A percentile compares a stretch with the other conserved stretches of the same genome.
Conservation (phyloP, 1,140 invertebrate species). For the Caenorhabditis latens region DNA sequence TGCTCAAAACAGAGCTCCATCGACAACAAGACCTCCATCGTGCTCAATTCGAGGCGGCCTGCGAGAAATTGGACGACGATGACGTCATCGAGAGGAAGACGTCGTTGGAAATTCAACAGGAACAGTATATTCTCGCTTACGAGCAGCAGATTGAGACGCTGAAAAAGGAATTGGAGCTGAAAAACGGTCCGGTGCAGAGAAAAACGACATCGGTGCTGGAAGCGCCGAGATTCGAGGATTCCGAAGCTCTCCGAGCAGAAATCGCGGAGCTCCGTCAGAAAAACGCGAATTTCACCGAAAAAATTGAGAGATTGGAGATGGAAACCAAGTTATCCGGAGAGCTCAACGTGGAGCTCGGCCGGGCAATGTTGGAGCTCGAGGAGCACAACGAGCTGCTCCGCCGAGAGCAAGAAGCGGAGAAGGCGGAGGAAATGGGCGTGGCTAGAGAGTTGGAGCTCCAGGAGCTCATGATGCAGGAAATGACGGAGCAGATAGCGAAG, state of each 20-base stretch:
- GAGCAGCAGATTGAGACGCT: constrained; percentile 37
- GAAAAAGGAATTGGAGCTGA: neutral
- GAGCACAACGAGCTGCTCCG: constrained; percentile 29
- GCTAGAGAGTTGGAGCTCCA: neutral
- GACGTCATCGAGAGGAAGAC: constrained; percentile 3
- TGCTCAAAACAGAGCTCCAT: neutral
- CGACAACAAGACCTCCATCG: neutral
- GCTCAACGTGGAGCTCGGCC: constrained; percentile 56
- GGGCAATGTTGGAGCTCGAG: constrained; percentile 44
- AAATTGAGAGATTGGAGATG: constrained; percentile 52
- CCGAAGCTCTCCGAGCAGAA: neutral
- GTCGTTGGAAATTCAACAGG: constrained; percentile 48
- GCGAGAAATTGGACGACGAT: neutral
- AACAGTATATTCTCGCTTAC: constrained; percentile 54
- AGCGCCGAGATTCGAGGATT: neutral
- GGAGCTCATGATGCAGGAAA: neutral
- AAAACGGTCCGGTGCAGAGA: neutral
- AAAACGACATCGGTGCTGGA: constrained; percentile 13
- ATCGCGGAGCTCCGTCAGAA: neutral
- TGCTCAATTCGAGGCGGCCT: neutral
- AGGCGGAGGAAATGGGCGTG: neutral
- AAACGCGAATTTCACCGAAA: constrained; percentile 10
- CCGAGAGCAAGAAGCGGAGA: neutral
- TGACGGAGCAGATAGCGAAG: constrained; percentile 24
- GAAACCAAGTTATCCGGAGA: constrained; percentile 54